These are phyloP conservation scores for Mnemiopsis leidyi DNA, from an alignment of 37 sponge, comb jelly and placozoan species.

Conservation along the genomic window DNA sequence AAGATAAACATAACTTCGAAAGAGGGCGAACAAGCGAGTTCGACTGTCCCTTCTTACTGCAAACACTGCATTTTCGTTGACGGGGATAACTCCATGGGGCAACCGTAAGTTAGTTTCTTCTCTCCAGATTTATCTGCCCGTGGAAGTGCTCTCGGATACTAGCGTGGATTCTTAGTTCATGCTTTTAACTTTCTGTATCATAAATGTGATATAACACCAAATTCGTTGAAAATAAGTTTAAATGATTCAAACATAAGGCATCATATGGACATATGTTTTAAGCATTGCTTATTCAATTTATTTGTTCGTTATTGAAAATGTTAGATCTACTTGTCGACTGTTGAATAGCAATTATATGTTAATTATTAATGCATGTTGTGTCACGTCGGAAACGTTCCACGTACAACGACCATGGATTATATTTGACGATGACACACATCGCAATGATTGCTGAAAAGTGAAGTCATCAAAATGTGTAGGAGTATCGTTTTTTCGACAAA, in stretches of 20 bases:
- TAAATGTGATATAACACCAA: no score
- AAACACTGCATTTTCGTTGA: slow-evolving; percentile 53
- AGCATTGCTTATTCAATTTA: no score
- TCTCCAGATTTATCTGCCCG: background rate
- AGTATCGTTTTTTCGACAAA: no score
- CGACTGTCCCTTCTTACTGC: slow-evolving; percentile 1
- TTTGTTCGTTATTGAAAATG: background rate
- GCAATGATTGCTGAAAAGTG: no score
- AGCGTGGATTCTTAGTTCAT: no score
- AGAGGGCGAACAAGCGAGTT: background rate
- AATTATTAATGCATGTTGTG: background rate
- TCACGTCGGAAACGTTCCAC: no score
- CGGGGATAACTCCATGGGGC: slow-evolving; percentile 6
- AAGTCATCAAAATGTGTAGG: no score
- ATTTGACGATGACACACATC: no score
- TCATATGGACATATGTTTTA: no score
- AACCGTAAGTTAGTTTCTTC: slow-evolving; percentile 7
- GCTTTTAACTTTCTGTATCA: no score
- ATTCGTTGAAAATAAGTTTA: no score
- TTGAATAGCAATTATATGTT: background rate
- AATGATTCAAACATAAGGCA: no score
- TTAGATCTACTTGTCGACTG: background rate
- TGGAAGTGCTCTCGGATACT: background rate
- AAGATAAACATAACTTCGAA: slow-evolving; percentile 33
- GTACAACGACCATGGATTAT: background rate